Evolutionary conservation across 37 sponge, comb jelly and placozoan genomes (phyloP).

Genomic region (Mnemiopsis leidyi): DNA sequence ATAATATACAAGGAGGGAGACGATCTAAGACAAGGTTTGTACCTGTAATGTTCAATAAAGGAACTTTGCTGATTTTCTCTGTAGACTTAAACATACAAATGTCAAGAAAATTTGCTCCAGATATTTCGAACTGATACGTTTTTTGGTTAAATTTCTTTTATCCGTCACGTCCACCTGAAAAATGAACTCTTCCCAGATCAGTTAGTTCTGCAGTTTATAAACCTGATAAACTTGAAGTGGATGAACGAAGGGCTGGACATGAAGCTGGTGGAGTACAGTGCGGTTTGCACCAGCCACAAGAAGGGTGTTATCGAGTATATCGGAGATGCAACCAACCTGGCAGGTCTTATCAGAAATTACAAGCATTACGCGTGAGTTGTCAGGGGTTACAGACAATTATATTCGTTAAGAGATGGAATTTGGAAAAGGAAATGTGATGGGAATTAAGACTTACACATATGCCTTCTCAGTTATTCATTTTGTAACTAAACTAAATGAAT

Average conservation of each 20-base stretch:
- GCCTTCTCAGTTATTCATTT: neutral
- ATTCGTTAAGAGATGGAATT: no score
- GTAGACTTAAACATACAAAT: no score
- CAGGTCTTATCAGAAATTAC: neutral
- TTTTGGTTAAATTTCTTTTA: no score
- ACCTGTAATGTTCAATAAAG: no score
- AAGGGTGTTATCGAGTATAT: neutral
- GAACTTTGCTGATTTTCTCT: no score
- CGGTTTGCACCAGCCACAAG: neutral
- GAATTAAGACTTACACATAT: neutral
- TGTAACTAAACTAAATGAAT: neutral
- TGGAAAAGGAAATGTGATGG: no score
- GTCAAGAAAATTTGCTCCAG: no score
- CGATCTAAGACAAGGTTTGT: slow-evolving; percentile 59
- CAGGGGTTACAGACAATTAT: no score
- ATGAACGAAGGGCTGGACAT: slow-evolving; percentile 2
- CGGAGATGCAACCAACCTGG: neutral
- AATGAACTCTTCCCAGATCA: slow-evolving; percentile 30
- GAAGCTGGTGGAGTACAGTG: neutral
- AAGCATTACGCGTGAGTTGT: neutral
- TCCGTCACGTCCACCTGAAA: no score
- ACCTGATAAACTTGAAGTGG: slow-evolving; percentile 15
- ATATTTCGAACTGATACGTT: neutral
- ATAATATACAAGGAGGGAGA: slow-evolving; percentile 61
- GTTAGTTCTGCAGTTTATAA: slow-evolving; percentile 51